Percentiles rank a stretch among this genome's conserved stretches.
Evolutionary conservation across 1,140 invertebrate genomes (phyloP).

Genomic region (Ceratosolen solmsi): DNA sequence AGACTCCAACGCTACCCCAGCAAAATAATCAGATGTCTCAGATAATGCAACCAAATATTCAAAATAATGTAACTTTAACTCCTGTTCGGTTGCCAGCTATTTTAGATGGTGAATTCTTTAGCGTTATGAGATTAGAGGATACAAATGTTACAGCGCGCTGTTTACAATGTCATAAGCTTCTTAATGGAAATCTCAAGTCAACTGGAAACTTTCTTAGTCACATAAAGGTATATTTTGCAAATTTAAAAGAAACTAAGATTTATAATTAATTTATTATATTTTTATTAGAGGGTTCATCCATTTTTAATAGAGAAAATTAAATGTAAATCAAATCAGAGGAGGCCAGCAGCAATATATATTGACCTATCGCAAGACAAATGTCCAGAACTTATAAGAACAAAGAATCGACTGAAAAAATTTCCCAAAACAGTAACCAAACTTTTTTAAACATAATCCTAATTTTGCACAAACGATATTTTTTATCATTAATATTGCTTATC

Average conservation of each 20-base stretch:
- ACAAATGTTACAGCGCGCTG: slow-evolving; percentile 70
- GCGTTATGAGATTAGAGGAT: slow-evolving; percentile 68
- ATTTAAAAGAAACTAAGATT: slow-evolving; percentile 8
- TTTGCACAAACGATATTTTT: neutral
- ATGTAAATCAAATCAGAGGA: slow-evolving; percentile 71
- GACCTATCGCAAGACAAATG: slow-evolving; percentile 65
- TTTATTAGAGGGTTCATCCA: slow-evolving; percentile 69
- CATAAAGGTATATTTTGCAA: slow-evolving; percentile 65
- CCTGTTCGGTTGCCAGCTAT: slow-evolving; percentile 70
- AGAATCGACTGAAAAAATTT: slow-evolving; percentile 66
- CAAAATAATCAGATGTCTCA: slow-evolving; percentile 59
- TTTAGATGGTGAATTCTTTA: slow-evolving; percentile 71
- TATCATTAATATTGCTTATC: neutral
- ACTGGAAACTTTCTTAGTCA: slow-evolving; percentile 73
- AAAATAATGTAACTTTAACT: slow-evolving; percentile 66
- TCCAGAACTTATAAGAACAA: slow-evolving; percentile 63
- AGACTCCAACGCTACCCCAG: slow-evolving; percentile 56
- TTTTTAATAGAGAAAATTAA: slow-evolving; percentile 70
- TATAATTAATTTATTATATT: slow-evolving; percentile 21
- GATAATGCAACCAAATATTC: slow-evolving; percentile 59
- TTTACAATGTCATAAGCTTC: slow-evolving; percentile 68
- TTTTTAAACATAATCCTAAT: neutral
- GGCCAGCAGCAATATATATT: slow-evolving; percentile 69
- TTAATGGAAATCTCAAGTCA: slow-evolving; percentile 72
- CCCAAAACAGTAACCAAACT: slow-evolving; percentile 62